These are phyloP conservation scores for Drosophila sp. DNA, from an alignment of 1,140 invertebrate species.

Conservation along the genomic window DNA sequence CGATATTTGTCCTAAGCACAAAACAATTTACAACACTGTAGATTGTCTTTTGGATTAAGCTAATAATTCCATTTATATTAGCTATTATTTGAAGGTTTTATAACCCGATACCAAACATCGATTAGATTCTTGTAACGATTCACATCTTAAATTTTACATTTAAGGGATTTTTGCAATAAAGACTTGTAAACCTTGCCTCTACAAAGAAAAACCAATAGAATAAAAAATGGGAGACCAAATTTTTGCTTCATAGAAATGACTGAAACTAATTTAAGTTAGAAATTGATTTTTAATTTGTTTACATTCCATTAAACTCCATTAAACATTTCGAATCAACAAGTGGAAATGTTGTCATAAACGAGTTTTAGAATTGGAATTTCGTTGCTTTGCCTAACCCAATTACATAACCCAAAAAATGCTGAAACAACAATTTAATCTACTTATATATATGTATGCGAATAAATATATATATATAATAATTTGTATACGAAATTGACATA, in stretches of 20 bases:
- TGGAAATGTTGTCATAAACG: not conserved
- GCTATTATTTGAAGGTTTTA: not conserved
- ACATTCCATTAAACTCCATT: not conserved
- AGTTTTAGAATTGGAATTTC: not conserved
- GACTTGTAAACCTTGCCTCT: constrained; percentile 29
- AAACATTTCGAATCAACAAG: not conserved
- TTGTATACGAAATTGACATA: constrained; percentile 5
- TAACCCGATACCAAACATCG: constrained; percentile 3
- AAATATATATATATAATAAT: not conserved
- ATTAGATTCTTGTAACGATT: constrained; percentile 29
- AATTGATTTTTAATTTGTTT: no score
- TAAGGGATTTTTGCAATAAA: constrained; percentile 20
- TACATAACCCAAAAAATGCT: not conserved
- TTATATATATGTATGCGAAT: no score
- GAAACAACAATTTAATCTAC: not conserved
- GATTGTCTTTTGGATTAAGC: not conserved
- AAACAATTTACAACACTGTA: no score
- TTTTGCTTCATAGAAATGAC: not conserved
- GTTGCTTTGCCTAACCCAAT: not conserved
- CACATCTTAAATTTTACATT: constrained; percentile 31
- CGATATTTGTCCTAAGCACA: no score
- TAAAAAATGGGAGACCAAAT: not conserved
- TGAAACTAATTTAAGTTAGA: no score
- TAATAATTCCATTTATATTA: no score
- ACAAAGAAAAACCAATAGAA: not conserved